Evolutionary conservation across 2,113 vertebrate genomes (phyloP).

Genomic region (Prionailurus bengalensis): DNA sequence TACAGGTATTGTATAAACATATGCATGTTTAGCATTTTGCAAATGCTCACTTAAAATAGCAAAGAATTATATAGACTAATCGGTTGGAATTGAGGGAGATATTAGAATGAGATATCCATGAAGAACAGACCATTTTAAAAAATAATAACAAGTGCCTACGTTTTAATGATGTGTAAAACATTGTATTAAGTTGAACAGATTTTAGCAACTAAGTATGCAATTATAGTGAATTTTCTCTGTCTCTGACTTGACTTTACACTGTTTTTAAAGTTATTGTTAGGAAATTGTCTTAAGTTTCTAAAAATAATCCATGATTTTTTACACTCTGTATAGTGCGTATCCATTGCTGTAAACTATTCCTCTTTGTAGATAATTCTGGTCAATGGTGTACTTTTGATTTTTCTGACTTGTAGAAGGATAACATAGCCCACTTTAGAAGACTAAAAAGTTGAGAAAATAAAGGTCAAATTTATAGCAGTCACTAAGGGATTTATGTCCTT

Average conservation of each 20-base stretch:
- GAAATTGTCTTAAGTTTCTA: neutral
- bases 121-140: neutral
- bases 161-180: neutral
- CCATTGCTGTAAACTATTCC: neutral
- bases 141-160: neutral
- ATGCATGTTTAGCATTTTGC: neutral
- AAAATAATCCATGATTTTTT: neutral
- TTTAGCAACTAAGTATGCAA: neutral
- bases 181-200: neutral
- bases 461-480: neutral
- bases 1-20: neutral
- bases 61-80: conserved; percentile 24
- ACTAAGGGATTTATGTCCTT: neutral
- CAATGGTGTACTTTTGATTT: neutral
- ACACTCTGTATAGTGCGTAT: neutral
- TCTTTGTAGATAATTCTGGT: neutral
- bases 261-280: neutral
- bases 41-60: neutral
- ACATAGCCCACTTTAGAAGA: neutral
- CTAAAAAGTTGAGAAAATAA: neutral
- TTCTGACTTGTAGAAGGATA: neutral
- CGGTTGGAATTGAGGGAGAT: neutral
- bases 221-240: neutral
- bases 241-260: neutral
- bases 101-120: neutral